Conservation (phyloP, 1,140 invertebrate species). For the Meloidogyne exigua region DNA sequence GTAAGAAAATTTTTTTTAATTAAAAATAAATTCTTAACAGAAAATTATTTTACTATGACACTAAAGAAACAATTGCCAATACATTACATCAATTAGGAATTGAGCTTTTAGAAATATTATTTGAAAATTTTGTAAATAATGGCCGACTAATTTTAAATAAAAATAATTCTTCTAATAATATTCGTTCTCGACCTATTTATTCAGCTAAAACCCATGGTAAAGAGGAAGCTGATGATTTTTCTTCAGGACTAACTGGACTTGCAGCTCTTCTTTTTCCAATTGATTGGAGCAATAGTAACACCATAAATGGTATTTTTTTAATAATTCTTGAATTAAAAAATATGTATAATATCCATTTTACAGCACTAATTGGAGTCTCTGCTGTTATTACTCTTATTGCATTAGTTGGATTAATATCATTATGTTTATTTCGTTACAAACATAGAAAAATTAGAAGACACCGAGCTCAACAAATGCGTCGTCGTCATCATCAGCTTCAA, state of each 20-base stretch:
- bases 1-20: constrained; percentile 26
- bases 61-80: constrained; percentile 42
- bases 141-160: background rate
- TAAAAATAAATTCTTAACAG: constrained; percentile 28
- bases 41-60: constrained; percentile 48
- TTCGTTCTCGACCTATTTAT: background rate
- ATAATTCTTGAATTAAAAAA: background rate
- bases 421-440: constrained; percentile 43
- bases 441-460: constrained; percentile 32
- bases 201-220: background rate
- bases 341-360: background rate
- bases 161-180: background rate
- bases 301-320: background rate
- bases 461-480: constrained; percentile 22
- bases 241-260: background rate
- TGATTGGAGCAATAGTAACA: constrained; percentile 41
- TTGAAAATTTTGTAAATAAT: constrained; percentile 2
- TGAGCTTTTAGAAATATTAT: constrained; percentile 19
- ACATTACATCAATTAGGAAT: constrained; percentile 36
- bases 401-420: constrained; percentile 40
- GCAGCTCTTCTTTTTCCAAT: constrained; percentile 28
- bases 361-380: constrained; percentile 37
- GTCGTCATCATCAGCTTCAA: constrained; percentile 14
- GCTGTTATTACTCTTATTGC: constrained; percentile 39
- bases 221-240: background rate